A percentile compares a stretch with the other conserved stretches of the same genome.
phyloP scores from a whole-genome alignment of 2,888 invertebrate species.

The Pelosia muscerda region DNA sequence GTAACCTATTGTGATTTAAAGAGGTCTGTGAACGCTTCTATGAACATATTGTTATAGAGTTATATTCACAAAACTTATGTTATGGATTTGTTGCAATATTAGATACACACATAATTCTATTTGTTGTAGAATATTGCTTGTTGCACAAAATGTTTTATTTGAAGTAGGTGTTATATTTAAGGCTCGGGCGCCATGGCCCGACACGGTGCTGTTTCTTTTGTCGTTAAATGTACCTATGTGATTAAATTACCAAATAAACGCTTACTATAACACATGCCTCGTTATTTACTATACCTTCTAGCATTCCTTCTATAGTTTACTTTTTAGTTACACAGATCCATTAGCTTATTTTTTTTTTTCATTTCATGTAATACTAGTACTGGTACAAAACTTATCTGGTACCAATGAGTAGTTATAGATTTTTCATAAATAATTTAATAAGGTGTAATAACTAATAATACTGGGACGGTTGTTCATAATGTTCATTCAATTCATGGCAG shows the following conservation, averaged over 20 bases:
- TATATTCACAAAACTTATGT: background rate
- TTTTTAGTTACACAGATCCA: constrained; percentile 61
- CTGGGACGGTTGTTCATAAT: background rate
- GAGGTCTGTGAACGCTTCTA: constrained; percentile 46
- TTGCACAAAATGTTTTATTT: constrained; percentile 37
- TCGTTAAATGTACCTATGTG: constrained; percentile 40
- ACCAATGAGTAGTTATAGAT: no score
- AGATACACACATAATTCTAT: background rate
- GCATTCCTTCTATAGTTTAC: constrained; percentile 32
- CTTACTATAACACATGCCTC: constrained; percentile 46
- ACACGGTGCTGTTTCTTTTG: constrained; percentile 48
- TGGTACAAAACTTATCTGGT: background rate
- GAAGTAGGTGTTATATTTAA: constrained; percentile 22
- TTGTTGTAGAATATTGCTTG: constrained; percentile 33
- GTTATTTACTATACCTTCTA: constrained; percentile 55
- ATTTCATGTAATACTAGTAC: background rate
- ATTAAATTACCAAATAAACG: constrained; percentile 55
- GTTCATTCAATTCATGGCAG: no score
- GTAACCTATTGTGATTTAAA: constrained; percentile 50
- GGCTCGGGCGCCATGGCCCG: constrained; percentile 20
- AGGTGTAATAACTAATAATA: background rate
- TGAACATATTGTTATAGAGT: constrained; percentile 15
- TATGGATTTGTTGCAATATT: constrained; percentile 5
- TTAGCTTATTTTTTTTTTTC: constrained; percentile 44
- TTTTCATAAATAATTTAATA: background rate